phyloP scores from a whole-genome alignment of 2,888 invertebrate species.

The Eilema griseolum region DNA sequence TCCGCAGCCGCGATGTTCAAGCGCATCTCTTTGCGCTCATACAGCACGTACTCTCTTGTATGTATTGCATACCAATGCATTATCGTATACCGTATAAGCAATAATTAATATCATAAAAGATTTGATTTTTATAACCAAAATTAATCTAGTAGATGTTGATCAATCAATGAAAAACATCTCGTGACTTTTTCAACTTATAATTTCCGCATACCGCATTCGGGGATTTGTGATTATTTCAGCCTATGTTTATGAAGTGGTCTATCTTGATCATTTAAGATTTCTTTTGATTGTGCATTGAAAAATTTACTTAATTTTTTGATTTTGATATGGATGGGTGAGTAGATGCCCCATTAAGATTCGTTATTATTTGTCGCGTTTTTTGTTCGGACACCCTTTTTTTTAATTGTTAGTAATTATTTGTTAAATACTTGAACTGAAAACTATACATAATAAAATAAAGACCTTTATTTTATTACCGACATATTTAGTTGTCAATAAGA shows the following conservation, averaged over 20 bases:
- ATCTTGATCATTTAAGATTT: not conserved
- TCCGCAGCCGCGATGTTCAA: constrained; percentile 81
- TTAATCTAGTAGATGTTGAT: not conserved
- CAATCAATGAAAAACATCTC: not conserved
- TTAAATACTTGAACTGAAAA: not conserved
- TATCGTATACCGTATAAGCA: constrained; percentile 3
- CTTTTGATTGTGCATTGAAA: not conserved
- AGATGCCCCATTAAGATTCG: not conserved
- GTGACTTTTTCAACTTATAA: not conserved
- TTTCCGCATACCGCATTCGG: not conserved
- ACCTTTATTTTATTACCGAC: not conserved
- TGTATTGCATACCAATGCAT: constrained; percentile 64
- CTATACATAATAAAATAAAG: not conserved
- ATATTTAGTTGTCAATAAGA: not conserved
- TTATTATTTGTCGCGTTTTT: no score
- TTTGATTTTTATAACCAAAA: not conserved
- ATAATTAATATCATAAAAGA: not conserved
- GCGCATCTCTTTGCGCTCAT: constrained; percentile 77
- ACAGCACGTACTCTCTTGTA: constrained; percentile 84
- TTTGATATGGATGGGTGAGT: constrained; percentile 4
- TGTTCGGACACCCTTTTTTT: not conserved
- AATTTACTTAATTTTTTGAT: not conserved
- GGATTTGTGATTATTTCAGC: not conserved
- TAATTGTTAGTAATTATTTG: not conserved
- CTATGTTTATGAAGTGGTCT: not conserved